A percentile compares a stretch with the other conserved stretches of the same genome.
These are phyloP conservation scores for Taphrorychus bicolor DNA, from an alignment of 2,888 invertebrate genomes.

Conservation along the genomic window DNA sequence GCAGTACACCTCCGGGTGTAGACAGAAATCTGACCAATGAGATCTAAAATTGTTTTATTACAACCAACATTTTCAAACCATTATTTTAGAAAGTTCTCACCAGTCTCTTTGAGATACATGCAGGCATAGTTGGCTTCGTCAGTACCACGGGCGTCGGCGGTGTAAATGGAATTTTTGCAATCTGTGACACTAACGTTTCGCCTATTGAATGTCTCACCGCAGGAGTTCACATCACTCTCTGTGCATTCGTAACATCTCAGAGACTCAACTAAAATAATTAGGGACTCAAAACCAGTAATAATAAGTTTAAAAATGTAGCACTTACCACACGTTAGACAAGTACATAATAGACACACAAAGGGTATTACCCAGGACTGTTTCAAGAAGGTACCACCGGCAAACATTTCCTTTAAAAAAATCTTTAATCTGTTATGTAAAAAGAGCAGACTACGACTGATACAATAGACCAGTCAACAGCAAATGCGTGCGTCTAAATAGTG, in stretches of 20 bases:
- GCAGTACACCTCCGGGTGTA: constrained; percentile 26
- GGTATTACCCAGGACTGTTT: background rate
- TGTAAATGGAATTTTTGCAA: constrained; percentile 31
- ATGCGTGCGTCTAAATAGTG: background rate
- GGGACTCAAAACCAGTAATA: background rate
- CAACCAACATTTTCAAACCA: background rate
- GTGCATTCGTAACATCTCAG: constrained; percentile 37
- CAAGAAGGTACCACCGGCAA: too few relatives aligned
- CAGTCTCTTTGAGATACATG: constrained; percentile 31
- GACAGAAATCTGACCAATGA: background rate
- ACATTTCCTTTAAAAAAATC: too few relatives aligned
- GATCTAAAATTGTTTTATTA: background rate
- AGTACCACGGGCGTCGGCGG: constrained; percentile 9
- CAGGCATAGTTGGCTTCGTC: constrained; percentile 14
- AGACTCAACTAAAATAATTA: constrained; percentile 13
- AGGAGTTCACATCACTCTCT: constrained; percentile 20
- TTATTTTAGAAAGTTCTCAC: background rate
- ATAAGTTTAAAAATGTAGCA: too few relatives aligned
- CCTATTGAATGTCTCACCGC: constrained; percentile 14
- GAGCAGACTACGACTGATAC: background rate
- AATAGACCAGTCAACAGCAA: background rate
- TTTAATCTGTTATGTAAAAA: too few relatives aligned
- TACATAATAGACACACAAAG: too few relatives aligned
- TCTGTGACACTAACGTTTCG: constrained; percentile 12
- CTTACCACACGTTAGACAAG: too few relatives aligned